Base-by-base conservation (phyloP, 2,888 invertebrate species). In the Phaedon cochleariae region DNA sequence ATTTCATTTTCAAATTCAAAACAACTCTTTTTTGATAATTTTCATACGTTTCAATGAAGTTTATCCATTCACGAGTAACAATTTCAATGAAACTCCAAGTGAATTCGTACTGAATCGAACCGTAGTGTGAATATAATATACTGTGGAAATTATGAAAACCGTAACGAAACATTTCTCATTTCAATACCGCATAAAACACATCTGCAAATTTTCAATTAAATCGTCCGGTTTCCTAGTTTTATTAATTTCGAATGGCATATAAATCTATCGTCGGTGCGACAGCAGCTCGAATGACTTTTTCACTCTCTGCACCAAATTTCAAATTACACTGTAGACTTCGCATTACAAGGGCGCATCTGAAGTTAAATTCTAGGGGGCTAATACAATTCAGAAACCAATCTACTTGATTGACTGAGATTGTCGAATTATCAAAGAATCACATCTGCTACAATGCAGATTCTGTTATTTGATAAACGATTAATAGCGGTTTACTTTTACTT, bases 121-220 rank as follows among this genome's bases (percentile, higher is more conserved):
- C 12, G n/a, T 3, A 41, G 41, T 41, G 41, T 41, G 41, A 15
- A 34, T 7, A 34, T 1, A 34, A 10, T 34, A 10, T 9, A 41
- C 15, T 3, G 15, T 7, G n/a, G 2, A 26, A 57, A 57, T 41
- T 55, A 55, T 41, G 37, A 21, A 55, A 55, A 41, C 41, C 55
- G n/a, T 41, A 55, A 45, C 46, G 57, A 57, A 46, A 37, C 22
- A 21, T 57, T 45, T 17, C 45, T 57, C 57, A 9, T 57, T 57
- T 57, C 57, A 45, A 57, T 45, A 45, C 57, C 57, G 57, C 57
- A 57, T 45, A 29, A 21, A 57, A 57, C 57, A 45, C 57, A 57
- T 63, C 65, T 63, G 62, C 37, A 31, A 31, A 66, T 10, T 64
- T 59, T 53, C 64, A 64, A 54, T 64, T 64, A 64, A 55, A 64